A percentile compares a stretch with the other conserved stretches of the same genome.
Conservation (phyloP, 2,888 invertebrate genomes). For the Lithosia quadra region DNA sequence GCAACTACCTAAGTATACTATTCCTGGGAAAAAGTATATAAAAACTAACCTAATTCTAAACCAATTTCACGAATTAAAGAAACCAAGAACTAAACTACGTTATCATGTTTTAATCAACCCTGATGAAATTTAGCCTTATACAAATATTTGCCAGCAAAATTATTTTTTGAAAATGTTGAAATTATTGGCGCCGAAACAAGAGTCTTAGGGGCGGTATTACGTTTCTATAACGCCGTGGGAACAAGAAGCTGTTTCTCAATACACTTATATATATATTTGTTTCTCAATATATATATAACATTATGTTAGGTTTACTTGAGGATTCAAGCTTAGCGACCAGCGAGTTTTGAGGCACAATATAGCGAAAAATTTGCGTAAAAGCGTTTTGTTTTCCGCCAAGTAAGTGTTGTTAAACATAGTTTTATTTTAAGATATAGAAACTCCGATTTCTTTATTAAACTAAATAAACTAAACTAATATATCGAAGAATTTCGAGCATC, state of each 20-base stretch:
- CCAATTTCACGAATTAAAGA: background rate
- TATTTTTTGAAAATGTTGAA: background rate
- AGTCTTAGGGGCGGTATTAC: slow-evolving; percentile 20
- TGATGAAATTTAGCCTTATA: background rate
- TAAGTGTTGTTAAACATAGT: background rate
- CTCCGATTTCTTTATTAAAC: no score
- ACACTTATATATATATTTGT: slow-evolving; percentile 11
- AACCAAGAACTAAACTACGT: background rate
- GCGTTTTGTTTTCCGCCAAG: background rate
- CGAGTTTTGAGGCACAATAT: background rate
- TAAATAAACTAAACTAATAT: no score
- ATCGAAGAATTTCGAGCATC: no score
- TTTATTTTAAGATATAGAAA: background rate
- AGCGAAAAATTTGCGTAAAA: no score
- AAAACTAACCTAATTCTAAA: no score
- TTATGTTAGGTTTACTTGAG: background rate
- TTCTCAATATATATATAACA: slow-evolving; percentile 4
- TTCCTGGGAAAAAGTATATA: no score
- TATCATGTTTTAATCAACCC: background rate
- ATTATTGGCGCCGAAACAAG: slow-evolving; percentile 13
- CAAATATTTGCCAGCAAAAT: background rate
- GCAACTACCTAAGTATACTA: no score
- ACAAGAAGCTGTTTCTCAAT: slow-evolving; percentile 20
- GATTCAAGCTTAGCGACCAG: background rate
- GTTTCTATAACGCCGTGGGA: slow-evolving; percentile 31